Evolutionary conservation across 1,140 invertebrate genomes (phyloP), one percentile per base, ranked within the genome.

Genomic region (Megalopta genalis): DNA sequence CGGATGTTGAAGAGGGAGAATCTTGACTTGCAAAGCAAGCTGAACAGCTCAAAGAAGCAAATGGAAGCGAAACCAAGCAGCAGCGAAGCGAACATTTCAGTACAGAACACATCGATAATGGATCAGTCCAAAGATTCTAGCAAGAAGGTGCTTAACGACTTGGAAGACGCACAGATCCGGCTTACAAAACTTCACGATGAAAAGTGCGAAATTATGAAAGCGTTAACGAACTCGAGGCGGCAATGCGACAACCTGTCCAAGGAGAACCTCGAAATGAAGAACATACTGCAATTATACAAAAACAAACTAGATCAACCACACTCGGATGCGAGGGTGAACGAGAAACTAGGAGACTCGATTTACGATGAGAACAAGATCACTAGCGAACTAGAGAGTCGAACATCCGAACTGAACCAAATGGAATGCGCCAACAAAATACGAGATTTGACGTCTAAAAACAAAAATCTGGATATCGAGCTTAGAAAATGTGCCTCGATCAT

Each of bases 331-430:
- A 81, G 81, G 42, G 54, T 84, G 21, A 54, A 70, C 8, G 78
- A 78, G 25, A 85, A 87, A 39, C 87, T 87, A 7, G 84, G 83
- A 7, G 5, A 18, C 6, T 54, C 88, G 0, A 0, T 88, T 3
- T 75, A 63, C 39, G 86, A 90, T n/a, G 88, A 88, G 57, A 90
- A 87, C 71, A 79, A 37, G 25, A 65, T 86, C 12, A 63, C 80
- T 1, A 63, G 85, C 9, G 86, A 90, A 77, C 49, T 90, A 0
- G 87, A 90, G 64, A 82, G 81, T 5, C 88, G 85, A 9, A 88
- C 84, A 32, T 70, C 88, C 27, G 32, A 77, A 2, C 63, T 88
- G 0, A 37, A 16, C 14, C 78, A 84, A 10, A 80, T 69, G 5
- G 83, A 67, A 21, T 67, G 77, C 37, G 57, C 65, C 1, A 60